Percentiles rank a stretch among this genome's conserved stretches.
These are phyloP conservation scores for Antheraea yamamai DNA, from an alignment of 2,888 invertebrate species.

Conservation along the genomic window DNA sequence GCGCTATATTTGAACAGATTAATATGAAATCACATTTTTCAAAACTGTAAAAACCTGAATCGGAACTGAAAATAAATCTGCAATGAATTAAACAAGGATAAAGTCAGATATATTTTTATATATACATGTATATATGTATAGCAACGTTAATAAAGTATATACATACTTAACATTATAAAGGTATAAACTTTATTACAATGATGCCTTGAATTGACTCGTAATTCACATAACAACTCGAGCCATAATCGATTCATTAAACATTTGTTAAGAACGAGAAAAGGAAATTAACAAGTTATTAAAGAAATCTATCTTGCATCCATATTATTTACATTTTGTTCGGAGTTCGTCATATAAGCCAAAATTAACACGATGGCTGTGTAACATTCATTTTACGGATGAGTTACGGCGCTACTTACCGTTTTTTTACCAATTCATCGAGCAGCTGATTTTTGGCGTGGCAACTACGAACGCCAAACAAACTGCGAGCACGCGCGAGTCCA, in stretches of 20 bases:
- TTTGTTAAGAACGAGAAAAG: not conserved
- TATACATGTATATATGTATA: too few species aligned
- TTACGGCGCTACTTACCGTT: slow-evolving; percentile 40
- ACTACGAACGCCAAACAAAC: slow-evolving; percentile 63
- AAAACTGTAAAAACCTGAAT: too few species aligned
- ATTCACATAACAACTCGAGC: too few species aligned
- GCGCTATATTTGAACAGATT: not conserved
- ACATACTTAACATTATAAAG: too few species aligned
- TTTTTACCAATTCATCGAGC: slow-evolving; percentile 52
- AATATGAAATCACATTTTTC: not conserved
- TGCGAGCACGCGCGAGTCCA: slow-evolving; percentile 61
- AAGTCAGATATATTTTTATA: too few species aligned
- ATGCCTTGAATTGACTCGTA: too few species aligned
- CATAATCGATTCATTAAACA: not conserved
- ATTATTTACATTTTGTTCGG: not conserved
- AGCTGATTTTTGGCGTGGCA: slow-evolving; percentile 77
- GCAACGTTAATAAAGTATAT: too few species aligned
- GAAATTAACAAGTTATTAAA: not conserved
- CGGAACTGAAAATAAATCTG: too few species aligned
- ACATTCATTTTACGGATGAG: slow-evolving; percentile 32
- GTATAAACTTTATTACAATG: too few species aligned
- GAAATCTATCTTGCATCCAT: not conserved
- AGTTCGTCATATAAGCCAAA: not conserved
- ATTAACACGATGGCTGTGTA: not conserved
- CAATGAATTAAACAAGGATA: too few species aligned